Conservation (phyloP, 2,888 invertebrate species). For the Patella depressa region DNA sequence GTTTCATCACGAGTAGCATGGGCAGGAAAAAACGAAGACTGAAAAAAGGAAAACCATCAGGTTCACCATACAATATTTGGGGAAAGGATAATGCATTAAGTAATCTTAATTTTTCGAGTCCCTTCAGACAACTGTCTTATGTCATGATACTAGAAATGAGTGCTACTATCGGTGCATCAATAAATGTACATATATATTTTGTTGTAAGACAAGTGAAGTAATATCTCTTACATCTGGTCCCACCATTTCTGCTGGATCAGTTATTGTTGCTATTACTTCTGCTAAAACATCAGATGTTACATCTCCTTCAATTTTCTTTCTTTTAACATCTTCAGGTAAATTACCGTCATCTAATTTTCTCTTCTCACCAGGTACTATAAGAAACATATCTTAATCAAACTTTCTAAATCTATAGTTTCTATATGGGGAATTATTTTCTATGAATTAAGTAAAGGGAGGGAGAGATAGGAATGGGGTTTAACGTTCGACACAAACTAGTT, state of each 20-base stretch:
- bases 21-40: constrained; percentile 48
- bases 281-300: constrained; percentile 84
- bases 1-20: constrained; percentile 88
- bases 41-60: neutral
- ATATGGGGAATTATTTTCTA: too few relatives aligned
- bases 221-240: constrained; percentile 79
- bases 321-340: constrained; percentile 58
- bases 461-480: too few relatives aligned
- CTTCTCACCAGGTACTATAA: constrained; percentile 50
- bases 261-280: constrained; percentile 85
- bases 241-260: constrained; percentile 82
- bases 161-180: too few relatives aligned
- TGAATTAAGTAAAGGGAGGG: too few relatives aligned
- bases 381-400: too few relatives aligned
- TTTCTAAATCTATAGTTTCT: too few relatives aligned
- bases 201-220: neutral
- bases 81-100: neutral
- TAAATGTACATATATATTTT: neutral
- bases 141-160: too few relatives aligned
- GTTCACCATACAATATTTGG: too few relatives aligned
- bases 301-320: constrained; percentile 74
- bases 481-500: too few relatives aligned
- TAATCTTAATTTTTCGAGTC: neutral
- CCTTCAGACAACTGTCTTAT: too few relatives aligned
- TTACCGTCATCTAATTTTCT: constrained; percentile 57